Evolutionary conservation across 1,140 invertebrate species (phyloP).

Genomic region (Philotrypesis tridentata): DNA sequence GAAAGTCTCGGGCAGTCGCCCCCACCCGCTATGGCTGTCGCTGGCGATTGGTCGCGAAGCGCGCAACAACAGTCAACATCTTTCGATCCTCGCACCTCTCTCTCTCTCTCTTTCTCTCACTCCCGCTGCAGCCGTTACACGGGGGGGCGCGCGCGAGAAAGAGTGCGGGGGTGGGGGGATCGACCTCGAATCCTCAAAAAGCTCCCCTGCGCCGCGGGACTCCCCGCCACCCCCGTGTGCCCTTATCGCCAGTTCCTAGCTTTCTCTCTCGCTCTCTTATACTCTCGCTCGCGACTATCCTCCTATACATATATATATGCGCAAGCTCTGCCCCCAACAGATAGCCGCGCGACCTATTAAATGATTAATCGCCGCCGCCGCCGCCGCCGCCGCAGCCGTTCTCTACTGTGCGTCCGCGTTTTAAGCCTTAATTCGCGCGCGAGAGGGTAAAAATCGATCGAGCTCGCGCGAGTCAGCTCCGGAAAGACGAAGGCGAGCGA

Average conservation of each 20-base stretch:
- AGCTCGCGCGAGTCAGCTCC: no score
- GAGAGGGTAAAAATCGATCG: background rate
- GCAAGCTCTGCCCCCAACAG: no score
- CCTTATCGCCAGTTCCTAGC: background rate
- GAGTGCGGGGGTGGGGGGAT: slow-evolving; percentile 5
- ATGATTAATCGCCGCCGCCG: background rate
- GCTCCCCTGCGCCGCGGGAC: background rate
- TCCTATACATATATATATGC: no score
- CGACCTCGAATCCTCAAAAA: slow-evolving; percentile 34
- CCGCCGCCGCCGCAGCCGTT: no score
- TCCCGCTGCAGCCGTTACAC: background rate
- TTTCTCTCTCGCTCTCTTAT: no score
- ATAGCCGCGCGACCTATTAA: background rate
- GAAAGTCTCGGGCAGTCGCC: background rate
- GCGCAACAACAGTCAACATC: background rate
- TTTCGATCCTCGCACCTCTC: background rate
- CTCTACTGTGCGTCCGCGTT: no score
- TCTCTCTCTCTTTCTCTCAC: no score
- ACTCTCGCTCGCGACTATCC: no score
- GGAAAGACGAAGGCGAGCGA: background rate
- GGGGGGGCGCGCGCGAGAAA: background rate
- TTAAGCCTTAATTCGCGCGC: background rate
- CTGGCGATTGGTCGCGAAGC: background rate
- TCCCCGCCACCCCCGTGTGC: background rate
- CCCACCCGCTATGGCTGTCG: background rate